Conservation (phyloP, 2,888 invertebrate genomes). For the Deilephila elpenor region DNA sequence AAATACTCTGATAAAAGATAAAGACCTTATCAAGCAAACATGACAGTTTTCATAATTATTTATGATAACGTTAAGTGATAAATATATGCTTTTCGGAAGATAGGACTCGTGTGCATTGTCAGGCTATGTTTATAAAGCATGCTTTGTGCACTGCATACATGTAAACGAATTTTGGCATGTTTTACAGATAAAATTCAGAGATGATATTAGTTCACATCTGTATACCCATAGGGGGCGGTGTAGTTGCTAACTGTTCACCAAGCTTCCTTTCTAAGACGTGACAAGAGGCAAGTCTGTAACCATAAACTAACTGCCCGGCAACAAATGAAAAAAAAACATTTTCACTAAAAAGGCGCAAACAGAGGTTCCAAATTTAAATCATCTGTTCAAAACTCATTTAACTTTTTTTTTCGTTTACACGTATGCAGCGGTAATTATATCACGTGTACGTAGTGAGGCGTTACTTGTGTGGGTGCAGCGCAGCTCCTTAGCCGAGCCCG, state of each 20-base stretch:
- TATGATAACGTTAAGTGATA: constrained; percentile 19
- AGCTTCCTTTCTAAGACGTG: too few relatives aligned
- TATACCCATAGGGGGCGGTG: background rate
- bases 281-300: too few relatives aligned
- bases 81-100: background rate
- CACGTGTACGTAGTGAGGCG: constrained; percentile 3
- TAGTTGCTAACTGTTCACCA: too few relatives aligned
- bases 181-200: background rate
- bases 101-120: background rate
- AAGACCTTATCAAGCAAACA: constrained; percentile 4
- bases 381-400: background rate
- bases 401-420: background rate
- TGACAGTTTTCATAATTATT: constrained; percentile 5
- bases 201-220: background rate
- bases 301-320: too few relatives aligned
- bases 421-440: background rate
- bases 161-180: constrained; percentile 1
- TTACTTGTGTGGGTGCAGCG: constrained; percentile 26
- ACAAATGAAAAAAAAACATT: too few relatives aligned
- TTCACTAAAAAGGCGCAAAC: background rate
- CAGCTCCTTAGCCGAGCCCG: constrained; percentile 91
- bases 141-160: constrained; percentile 3
- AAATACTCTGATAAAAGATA: constrained; percentile 6
- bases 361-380: background rate
- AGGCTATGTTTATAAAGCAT: background rate